Conservation (phyloP, 1,140 invertebrate genomes). For the Dinothrombium tinctorium region DNA sequence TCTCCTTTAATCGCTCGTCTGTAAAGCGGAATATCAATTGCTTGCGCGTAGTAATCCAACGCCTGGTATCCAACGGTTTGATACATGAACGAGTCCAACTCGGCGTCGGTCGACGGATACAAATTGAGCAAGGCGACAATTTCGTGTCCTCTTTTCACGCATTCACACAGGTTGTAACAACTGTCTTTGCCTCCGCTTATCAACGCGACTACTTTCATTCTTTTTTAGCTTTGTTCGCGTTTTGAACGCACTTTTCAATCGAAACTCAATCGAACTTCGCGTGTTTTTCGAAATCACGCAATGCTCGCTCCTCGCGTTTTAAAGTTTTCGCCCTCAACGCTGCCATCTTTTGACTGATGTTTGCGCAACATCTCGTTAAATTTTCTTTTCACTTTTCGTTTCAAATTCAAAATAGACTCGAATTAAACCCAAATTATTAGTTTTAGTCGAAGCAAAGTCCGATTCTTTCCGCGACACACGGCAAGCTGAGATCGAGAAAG, state of each 20-base stretch:
- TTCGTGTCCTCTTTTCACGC: constrained; percentile 77
- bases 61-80: constrained; percentile 94
- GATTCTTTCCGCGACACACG: too few species aligned
- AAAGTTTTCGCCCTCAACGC: too few species aligned
- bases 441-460: too few species aligned
- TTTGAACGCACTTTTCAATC: too few species aligned
- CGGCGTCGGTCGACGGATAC: constrained; percentile 47
- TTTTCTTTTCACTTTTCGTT: too few species aligned
- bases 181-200: constrained; percentile 82
- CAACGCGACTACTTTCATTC: constrained; percentile 13
- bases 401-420: too few species aligned
- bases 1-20: constrained; percentile 47
- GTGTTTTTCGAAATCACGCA: background rate
- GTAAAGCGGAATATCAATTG: constrained; percentile 76
- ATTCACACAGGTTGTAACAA: constrained; percentile 95
- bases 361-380: too few species aligned
- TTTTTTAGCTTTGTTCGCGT: too few species aligned
- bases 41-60: constrained; percentile 69
- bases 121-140: constrained; percentile 92
- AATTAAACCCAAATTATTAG: too few species aligned
- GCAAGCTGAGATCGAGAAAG: too few species aligned
- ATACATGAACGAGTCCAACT: constrained; percentile 98
- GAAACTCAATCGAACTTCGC: background rate
- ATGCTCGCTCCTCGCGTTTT: background rate
- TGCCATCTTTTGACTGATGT: too few species aligned